A percentile compares a stretch with the other conserved stretches of the same genome.
These are phyloP conservation scores for Ametastegia equiseti DNA, from an alignment of 2,888 invertebrate species.

Conservation along the genomic window DNA sequence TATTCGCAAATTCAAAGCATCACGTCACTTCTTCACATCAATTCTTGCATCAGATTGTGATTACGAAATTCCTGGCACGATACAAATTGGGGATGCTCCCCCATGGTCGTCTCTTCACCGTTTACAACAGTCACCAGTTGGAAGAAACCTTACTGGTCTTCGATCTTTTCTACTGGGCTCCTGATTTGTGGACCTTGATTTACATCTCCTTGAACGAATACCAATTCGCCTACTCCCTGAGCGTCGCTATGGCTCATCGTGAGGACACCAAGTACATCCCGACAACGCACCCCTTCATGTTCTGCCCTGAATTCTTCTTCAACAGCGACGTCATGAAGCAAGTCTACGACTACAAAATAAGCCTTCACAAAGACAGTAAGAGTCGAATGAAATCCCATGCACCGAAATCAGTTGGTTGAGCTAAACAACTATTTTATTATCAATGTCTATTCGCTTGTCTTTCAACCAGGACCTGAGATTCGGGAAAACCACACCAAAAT, in stretches of 20 bases:
- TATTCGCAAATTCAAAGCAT: no score
- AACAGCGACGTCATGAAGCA: conserved; percentile 83
- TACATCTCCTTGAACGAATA: conserved; percentile 87
- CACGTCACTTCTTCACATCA: not conserved
- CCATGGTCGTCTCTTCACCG: conserved; percentile 81
- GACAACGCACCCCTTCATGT: conserved; percentile 86
- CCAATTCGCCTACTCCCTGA: conserved; percentile 82
- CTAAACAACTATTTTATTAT: no score
- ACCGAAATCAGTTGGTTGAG: no score
- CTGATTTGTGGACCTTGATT: conserved; percentile 83
- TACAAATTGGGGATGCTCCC: conserved; percentile 77
- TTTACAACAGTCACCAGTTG: conserved; percentile 80
- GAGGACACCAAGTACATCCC: conserved; percentile 81
- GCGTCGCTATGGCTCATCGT: conserved; percentile 82
- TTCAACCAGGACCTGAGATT: no score
- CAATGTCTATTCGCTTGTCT: no score
- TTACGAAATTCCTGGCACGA: conserved; percentile 62
- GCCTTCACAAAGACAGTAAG: conserved; percentile 70
- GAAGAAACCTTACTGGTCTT: conserved; percentile 83
- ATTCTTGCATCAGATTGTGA: not conserved
- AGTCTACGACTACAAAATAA: conserved; percentile 80
- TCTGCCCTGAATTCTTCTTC: conserved; percentile 85
- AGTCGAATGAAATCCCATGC: no score
- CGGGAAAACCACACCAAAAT: no score
- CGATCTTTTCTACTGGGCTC: conserved; percentile 80